Evolutionary conservation across 2,113 vertebrate species (phyloP), one percentile per base, ranked within the genome.

Genomic region (Ahaetulla prasina): DNA sequence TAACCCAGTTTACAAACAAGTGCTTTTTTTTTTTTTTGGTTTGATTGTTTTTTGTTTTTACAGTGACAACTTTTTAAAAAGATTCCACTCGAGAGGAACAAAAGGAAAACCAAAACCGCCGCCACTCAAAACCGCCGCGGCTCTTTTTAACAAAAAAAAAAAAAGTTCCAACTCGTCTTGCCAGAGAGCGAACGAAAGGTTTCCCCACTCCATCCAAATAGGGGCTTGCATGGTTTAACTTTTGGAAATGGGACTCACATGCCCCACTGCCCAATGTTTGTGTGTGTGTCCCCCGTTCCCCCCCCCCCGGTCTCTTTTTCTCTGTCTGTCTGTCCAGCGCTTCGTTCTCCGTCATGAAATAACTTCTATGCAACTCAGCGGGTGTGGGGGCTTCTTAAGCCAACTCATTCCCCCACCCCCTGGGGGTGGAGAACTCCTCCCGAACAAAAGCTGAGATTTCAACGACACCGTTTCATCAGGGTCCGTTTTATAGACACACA

Each of bases 291-390:
- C 27, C 25, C 47, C 95, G 93, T 80, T 0, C 60, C 2, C 27
- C 30, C 16, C 95, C 88, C 93, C 94, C 93, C 91, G 95, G 96
- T 91, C 95, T 87, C 92, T 94, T 90, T 94, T 92, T 95, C 93
- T 95, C 91, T 16, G 43, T 23, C 35, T 27, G 11, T 94, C 90
- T 96, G 94, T 96, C 94, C 93, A 90, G 93, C 95, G 94, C 97
- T 95, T 95, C 92, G 95, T 96, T 97, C 96, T 95, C 93, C 45
- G 8, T 97, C 96, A 96, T 96, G 96, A 96, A 60, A 97, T 96
- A 96, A 96, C 97, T 96, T 97, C 97, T 98, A 97, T 98, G 98
- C 98, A 98, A 98, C 94, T 97, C 93, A 92, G 94, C 93, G 95
- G 93, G 52, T 18, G 20, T 20, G 43, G 30, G 43, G 35, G 53